Evolutionary conservation across 2,888 invertebrate genomes (phyloP).

Genomic region (Agrochola lota): DNA sequence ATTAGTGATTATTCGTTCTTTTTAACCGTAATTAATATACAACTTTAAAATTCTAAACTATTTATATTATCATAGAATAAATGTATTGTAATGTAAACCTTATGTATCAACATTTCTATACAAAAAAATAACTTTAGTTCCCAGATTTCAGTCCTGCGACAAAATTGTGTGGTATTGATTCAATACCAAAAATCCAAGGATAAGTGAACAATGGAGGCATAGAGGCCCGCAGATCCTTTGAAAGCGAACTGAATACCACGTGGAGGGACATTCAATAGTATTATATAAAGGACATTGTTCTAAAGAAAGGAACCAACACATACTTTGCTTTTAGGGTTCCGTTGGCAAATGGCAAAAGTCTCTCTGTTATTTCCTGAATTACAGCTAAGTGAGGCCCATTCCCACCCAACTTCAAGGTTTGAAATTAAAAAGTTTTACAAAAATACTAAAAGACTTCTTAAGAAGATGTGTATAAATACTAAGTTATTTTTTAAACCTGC

Average conservation of each 20-base stretch:
- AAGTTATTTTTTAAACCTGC: constrained; percentile 11
- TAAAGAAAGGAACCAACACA: constrained; percentile 61
- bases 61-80: background rate
- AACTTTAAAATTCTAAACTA: background rate
- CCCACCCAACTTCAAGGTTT: constrained; percentile 26
- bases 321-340: constrained; percentile 56
- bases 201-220: constrained; percentile 71
- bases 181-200: constrained; percentile 68
- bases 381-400: constrained; percentile 23
- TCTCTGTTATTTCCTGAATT: constrained; percentile 22
- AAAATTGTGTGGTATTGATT: constrained; percentile 47
- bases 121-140: background rate
- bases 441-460: background rate
- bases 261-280: constrained; percentile 62
- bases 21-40: background rate
- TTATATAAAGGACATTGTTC: constrained; percentile 75
- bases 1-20: background rate
- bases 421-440: constrained; percentile 28
- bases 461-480: background rate
- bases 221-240: constrained; percentile 61
- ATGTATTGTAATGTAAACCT: background rate
- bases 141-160: constrained; percentile 26
- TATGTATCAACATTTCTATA: background rate
- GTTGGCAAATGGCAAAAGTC: constrained; percentile 24
- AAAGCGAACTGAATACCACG: constrained; percentile 68